These are phyloP conservation scores for Aythya baeri DNA, from an alignment of 2,113 vertebrate genomes.

Conservation along the genomic window DNA sequence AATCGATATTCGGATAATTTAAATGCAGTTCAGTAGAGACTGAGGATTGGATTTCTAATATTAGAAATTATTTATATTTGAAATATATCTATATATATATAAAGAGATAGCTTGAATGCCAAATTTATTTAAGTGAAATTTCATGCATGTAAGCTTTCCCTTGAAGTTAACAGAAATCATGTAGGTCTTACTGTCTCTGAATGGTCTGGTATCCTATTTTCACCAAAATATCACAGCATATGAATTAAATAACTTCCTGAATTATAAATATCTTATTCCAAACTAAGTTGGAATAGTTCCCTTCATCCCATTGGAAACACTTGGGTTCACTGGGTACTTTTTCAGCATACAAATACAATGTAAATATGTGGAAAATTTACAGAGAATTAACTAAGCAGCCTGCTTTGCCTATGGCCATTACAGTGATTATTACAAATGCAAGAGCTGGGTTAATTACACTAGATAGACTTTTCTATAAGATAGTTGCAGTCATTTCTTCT, in stretches of 20 bases:
- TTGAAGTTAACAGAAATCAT: accelerated
- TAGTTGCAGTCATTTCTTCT: not conserved
- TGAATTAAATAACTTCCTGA: accelerated
- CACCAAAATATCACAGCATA: not conserved
- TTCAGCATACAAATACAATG: accelerated
- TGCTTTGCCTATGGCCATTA: not conserved
- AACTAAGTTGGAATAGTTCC: not conserved
- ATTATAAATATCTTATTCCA: not conserved
- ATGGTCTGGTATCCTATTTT: not conserved
- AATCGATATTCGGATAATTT: not conserved
- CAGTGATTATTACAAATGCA: accelerated
- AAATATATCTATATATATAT: not conserved
- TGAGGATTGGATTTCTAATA: accelerated
- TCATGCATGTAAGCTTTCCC: accelerated
- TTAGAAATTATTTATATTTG: accelerated
- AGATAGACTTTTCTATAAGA: not conserved
- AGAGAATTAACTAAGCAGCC: not conserved
- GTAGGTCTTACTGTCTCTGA: accelerated
- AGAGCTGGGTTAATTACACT: not conserved
- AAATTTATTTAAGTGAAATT: accelerated
- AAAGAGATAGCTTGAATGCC: not conserved
- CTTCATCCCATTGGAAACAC: accelerated
- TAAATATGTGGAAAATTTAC: not conserved
- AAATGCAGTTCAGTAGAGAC: accelerated
- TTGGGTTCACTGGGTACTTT: not conserved